Conservation (phyloP, 2,797 vertebrate species). For the Kryptopterus vitreolus region DNA sequence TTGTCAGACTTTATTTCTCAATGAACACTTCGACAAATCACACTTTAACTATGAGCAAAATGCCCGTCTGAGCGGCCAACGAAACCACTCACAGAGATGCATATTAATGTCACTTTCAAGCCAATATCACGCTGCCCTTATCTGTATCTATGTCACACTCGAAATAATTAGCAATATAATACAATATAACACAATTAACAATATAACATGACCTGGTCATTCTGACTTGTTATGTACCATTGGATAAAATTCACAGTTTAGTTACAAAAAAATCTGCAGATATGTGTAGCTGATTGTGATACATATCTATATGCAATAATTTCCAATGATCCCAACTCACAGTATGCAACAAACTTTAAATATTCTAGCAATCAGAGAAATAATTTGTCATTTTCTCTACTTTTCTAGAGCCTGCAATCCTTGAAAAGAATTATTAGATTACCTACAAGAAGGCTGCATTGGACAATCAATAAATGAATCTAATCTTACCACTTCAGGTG, state of each 20-base stretch:
- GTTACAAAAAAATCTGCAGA: not conserved
- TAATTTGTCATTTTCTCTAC: not conserved
- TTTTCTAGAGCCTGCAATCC: not conserved
- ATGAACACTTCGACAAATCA: not conserved
- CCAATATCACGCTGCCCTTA: not conserved
- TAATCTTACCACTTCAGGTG: not conserved
- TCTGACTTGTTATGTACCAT: not conserved
- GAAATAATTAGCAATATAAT: not conserved
- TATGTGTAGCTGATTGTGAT: not conserved
- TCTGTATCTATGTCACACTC: not conserved
- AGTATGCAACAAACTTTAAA: not conserved
- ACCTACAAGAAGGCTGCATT: not conserved
- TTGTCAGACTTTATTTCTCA: not conserved
- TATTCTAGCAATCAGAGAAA: not conserved
- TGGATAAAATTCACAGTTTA: no score
- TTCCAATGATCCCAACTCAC: not conserved
- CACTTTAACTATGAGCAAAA: not conserved
- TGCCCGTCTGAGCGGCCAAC: not conserved
- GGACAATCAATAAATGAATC: constrained; percentile 1
- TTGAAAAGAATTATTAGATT: not conserved
- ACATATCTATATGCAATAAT: not conserved
- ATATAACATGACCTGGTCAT: not conserved
- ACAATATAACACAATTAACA: not conserved
- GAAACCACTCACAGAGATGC: not conserved
- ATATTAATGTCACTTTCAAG: not conserved